Conservation (phyloP, 2,113 vertebrate species). For the Stigmatopora nigra region DNA sequence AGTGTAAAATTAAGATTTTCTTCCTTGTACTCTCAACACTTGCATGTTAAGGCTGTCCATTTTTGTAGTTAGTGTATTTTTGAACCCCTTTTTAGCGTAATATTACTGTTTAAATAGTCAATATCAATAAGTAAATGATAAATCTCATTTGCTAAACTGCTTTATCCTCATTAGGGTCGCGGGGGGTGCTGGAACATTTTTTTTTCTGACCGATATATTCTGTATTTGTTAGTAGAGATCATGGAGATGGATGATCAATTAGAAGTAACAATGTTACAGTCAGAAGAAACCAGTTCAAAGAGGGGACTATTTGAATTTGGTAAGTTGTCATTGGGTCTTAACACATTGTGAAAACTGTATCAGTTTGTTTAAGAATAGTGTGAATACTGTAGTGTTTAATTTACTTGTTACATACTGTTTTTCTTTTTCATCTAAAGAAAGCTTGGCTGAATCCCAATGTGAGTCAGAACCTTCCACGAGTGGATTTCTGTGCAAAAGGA, state of each 20-base stretch:
- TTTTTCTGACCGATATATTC: background rate
- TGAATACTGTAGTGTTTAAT: background rate
- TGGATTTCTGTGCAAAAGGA: slow-evolving; percentile 7
- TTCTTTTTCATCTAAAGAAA: slow-evolving; percentile 24
- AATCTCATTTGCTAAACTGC: too few relatives aligned
- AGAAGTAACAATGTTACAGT: background rate
- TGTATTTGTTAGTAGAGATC: slow-evolving; percentile 8
- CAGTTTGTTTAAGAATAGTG: background rate
- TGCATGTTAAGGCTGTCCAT: background rate
- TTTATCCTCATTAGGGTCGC: too few relatives aligned
- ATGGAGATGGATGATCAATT: slow-evolving; percentile 26
- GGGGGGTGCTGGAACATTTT: background rate
- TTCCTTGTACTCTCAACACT: too few relatives aligned
- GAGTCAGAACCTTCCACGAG: slow-evolving; percentile 16
- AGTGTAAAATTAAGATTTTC: too few relatives aligned
- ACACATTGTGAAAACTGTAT: background rate
- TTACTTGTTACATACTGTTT: background rate
- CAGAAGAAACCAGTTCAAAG: background rate
- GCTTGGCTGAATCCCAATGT: slow-evolving; percentile 1
- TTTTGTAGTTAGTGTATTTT: background rate
- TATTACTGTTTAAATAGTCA: too few relatives aligned
- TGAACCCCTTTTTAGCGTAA: too few relatives aligned
- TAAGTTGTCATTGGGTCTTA: background rate
- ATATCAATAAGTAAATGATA: too few relatives aligned
- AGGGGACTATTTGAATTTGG: background rate